Evolutionary conservation across 2,113 vertebrate genomes (phyloP), one percentile per base, ranked within the genome.

Genomic region (Nyctereutes procyonoides): DNA sequence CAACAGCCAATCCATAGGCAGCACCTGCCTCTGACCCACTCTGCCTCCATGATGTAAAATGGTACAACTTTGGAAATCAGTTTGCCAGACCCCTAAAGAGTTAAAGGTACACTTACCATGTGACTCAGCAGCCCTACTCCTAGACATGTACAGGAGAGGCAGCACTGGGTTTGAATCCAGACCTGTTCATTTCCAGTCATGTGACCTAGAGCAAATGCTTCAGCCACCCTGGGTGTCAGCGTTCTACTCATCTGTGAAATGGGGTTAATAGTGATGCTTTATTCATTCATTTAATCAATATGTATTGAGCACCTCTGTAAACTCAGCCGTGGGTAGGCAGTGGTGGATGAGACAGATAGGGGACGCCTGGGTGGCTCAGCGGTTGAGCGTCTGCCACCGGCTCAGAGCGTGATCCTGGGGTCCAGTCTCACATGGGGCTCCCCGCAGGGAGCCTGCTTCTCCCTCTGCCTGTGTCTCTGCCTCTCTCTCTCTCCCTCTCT

Each of bases 321-420:
- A 60, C 35, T 0, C 0, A 38, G 53, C 43, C 20, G 22, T 17
- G 60, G 74, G 65, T 3, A 1, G 15, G 17, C 58, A 22, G 0
- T 13, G 11, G 65, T 32, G 35, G 74, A 51, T 5, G 58, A 76
- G 92, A 51, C 13, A 20, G 35, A 53, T 3, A 1, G 5, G 43
- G 43, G 43, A 43, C 43, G 6, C 6, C 43, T 43, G 43, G 43
- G 43, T 43, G 43, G 43, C 43, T 43, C 43, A 43, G 43, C 43
- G 5, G 43, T 43, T 43, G 43, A 43, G 43, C 43, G 43, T 43
- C 43, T 43, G 43, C 43, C 43, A 4, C 43, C 43, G 5, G 43
- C 43, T 43, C 43, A 43, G 43, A 5, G 43, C 1, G 5, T 43
- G 43, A 43, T 43, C 43, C 43, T 43, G 43, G 5, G 43, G 43